Evolutionary conservation across 2,888 invertebrate species (phyloP), one percentile per base, ranked within the genome.

Genomic region (Chrysomela aeneicollis): DNA sequence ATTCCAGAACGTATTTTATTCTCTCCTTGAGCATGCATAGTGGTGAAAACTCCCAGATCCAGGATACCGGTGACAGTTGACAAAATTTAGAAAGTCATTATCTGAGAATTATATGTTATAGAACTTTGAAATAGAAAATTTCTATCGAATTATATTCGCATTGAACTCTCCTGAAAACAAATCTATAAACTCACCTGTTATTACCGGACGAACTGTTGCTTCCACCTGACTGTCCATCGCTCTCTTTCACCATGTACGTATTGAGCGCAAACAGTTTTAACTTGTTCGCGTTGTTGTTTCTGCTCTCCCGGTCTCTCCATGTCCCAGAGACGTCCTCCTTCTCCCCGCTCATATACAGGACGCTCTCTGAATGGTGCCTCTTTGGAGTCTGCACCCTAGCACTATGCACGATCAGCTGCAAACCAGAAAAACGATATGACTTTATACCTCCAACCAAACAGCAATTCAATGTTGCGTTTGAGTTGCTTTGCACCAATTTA

Each of bases 341-440:
- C 22, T 73, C 86, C 12, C 86, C 84, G 69, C 87, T 87, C 77
- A 91, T 87, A 76, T 90, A 91, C 49, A 91, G 82, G 21, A 92
- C 90, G 76, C 90, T 91, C 81, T 92, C 92, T 54, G 91, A 91
- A 76, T 91, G 89, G 80, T 92, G 92, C 61, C 91, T 85, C 81
- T 92, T 91, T 10, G 92, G 92, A 51, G 91, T 90, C 76, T 89
- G 88, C 21, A 93, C 92, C 64, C 90, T 84, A 32, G 92, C 89
- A 76, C 92, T 92, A 76, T 92, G 92, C 49, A 88, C 92, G 69
- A 92, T 91, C 67, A 89, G 83, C 76, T 90, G 90, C 70, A 26
- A 6, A 26, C 26, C 3, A 5, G 26, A 26, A 26, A 26, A 26
- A 26, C n/a, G n/a, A n/a, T n/a, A n/a, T n/a, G n/a, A n/a, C n/a